Base-by-base conservation (phyloP, 2,797 vertebrate species). In the Propithecus deckenii region DNA sequence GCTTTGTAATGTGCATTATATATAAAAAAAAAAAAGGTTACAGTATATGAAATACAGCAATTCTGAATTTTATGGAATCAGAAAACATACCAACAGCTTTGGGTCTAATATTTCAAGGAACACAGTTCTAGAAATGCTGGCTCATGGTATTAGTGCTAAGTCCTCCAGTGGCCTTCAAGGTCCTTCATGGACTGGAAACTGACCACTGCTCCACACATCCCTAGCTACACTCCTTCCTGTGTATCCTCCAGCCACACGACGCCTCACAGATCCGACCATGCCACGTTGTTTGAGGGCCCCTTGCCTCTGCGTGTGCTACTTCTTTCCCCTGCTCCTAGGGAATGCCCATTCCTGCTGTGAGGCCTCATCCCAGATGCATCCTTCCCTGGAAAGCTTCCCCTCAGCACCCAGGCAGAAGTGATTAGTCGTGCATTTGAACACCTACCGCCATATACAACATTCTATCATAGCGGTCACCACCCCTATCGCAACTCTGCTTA, bases 41-140 rank as follows among this genome's bases (percentile, higher is more conserved):
- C 2, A 81, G n/a, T 76, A 79, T 18, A 5, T 9, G 35, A 46
- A 14, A 76, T 28, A 23, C 7, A 22, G 59, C 32, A 72, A 72
- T 35, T 65, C 46, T 38, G 38, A 71, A 86, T 65, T 78, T 55
- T 72, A 80, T 12, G 23, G 32, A 50, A 63, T 74, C 67, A 92
- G 91, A 86, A 95, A 95, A 46, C 35, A 20, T 15, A 78, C 20
- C 35, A 81, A 22, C 28, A 92, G 76, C 74, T 43, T 55, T 25
- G 7, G 48, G 61, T 48, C 41, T 74, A 92, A n/a, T 41, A 78
- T 30, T 86, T 88, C 14, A 76, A 92, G 76, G 46, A 96, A 55
- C 7, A 32, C 11, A 9, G 55, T 30, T 85, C 65, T 83, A n/a
- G 74, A 94, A 94, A 80, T 65, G n/a, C 76, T 52, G 69, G 55